Percentiles rank a stretch among this genome's conserved stretches.
Conservation (phyloP, 1,140 invertebrate species). For the Rhopalosiphum padi region DNA sequence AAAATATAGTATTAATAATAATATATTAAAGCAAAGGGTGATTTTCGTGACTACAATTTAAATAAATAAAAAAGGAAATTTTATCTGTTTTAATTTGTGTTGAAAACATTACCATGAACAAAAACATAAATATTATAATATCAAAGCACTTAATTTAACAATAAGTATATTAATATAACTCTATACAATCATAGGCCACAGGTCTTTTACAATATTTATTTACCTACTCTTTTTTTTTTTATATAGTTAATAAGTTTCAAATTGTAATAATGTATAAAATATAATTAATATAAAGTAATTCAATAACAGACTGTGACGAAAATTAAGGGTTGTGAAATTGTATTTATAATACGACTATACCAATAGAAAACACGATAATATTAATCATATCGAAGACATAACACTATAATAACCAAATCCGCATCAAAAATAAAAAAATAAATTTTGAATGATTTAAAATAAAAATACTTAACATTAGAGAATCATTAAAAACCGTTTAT, state of each 20-base stretch:
- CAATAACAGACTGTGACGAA: conserved; percentile 55
- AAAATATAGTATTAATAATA: not conserved
- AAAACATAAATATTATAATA: conserved; percentile 12
- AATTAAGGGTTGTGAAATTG: conserved; percentile 57
- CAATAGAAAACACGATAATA: conserved; percentile 30
- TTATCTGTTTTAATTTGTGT: not conserved
- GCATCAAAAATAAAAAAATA: conserved; percentile 16
- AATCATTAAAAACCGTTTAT: not conserved
- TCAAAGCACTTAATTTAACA: not conserved
- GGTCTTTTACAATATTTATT: not conserved
- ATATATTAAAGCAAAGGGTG: not conserved
- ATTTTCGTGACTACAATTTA: not conserved
- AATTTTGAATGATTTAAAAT: not conserved
- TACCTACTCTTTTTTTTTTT: not conserved
- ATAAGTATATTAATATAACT: conserved; percentile 15
- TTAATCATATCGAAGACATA: conserved; percentile 47
- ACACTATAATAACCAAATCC: conserved; percentile 31
- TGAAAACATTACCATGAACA: not conserved
- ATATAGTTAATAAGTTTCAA: conserved; percentile 33
- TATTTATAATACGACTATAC: conserved; percentile 32
- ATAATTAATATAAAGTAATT: conserved; percentile 45
- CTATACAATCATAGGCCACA: not conserved
- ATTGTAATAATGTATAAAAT: conserved; percentile 30
- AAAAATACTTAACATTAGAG: not conserved
- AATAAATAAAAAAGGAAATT: not conserved